These are phyloP conservation scores for Gadopsis bispinosus DNA, from an alignment of 2,797 vertebrate species.

Conservation along the genomic window DNA sequence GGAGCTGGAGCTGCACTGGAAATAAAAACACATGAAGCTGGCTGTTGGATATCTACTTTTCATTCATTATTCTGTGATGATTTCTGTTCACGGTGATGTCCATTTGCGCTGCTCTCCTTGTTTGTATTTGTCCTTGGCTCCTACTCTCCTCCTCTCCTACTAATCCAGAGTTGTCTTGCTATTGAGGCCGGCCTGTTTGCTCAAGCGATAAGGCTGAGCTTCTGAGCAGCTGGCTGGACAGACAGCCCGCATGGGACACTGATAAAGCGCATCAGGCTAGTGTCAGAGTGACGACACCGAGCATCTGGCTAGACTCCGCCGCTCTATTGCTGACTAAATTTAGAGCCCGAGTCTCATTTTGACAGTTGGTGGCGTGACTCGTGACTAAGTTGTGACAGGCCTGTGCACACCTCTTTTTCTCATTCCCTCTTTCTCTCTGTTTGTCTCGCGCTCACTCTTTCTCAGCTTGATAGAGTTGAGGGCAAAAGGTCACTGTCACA, in stretches of 20 bases:
- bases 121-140: slow-evolving; percentile 35
- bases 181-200: slow-evolving; percentile 65
- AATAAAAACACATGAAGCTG: slow-evolving; percentile 51
- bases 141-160: slow-evolving; percentile 55
- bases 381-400: slow-evolving; percentile 62
- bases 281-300: slow-evolving; percentile 77
- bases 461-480: slow-evolving; percentile 18
- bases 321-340: slow-evolving; percentile 77
- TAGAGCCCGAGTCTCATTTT: slow-evolving; percentile 73
- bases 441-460: slow-evolving; percentile 23
- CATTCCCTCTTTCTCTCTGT: slow-evolving; percentile 28
- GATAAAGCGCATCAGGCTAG: slow-evolving; percentile 79
- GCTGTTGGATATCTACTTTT: slow-evolving; percentile 44
- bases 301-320: slow-evolving; percentile 79
- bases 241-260: slow-evolving; percentile 69
- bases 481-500: slow-evolving; percentile 56
- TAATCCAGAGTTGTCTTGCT: slow-evolving; percentile 55
- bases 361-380: slow-evolving; percentile 79
- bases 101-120: slow-evolving; percentile 32
- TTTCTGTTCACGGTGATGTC: slow-evolving; percentile 27
- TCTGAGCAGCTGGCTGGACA: slow-evolving; percentile 72
- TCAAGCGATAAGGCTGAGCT: slow-evolving; percentile 71
- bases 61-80: slow-evolving; percentile 19
- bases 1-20: slow-evolving; percentile 26
- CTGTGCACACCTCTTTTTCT: slow-evolving; percentile 52